Evolutionary conservation across 2,888 invertebrate genomes (phyloP), one percentile per base, ranked within the genome.

Genomic region (Oeneis ivallda): DNA sequence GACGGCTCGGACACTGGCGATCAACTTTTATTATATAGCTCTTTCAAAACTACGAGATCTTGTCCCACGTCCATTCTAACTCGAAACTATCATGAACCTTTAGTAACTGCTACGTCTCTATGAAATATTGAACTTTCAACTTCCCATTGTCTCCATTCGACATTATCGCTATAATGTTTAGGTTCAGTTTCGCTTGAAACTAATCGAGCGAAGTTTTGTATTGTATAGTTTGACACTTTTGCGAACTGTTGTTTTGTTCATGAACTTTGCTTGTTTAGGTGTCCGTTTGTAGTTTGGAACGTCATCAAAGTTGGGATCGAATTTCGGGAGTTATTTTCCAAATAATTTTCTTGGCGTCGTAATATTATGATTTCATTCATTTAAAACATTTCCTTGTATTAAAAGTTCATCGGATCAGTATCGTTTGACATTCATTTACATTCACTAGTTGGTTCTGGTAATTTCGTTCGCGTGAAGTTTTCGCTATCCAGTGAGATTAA

Each of bases 91-190:
- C 74, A 73, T 70, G 73, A 70, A 75, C 72, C 74, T 72, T 69
- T 78, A 73, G 78, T 76, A 75, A 66, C 68, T 71, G 66, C 69
- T 76, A 78, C 81, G 72, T 74, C 70, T 72, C 76, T 79, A 81
- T 84, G 84, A 85, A 84, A 84, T 84, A 85, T 85, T 81, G 79
- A 80, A 77, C 72, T 70, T 45, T 58, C 19, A 15, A 65, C 54
- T 69, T 62, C 17, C 74, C 70, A 67, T 26, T 56, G 19, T 41
- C 19, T 41, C 19, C 7, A 13, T 41, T 56, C 56, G 19, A 56
- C 56, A 7, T 39, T 56, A 56, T 56, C 13, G 56, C 19, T 56
- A 17, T 7, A 41, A 11, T 2, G 1, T 41, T 19, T 7, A 67
- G 67, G 73, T 67, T 39, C 4, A 70, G 57, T 71, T 74, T 76